Evolutionary conservation across 2,113 vertebrate species (phyloP), one percentile per base, ranked within the genome.

Genomic region (Corvus cornix): DNA sequence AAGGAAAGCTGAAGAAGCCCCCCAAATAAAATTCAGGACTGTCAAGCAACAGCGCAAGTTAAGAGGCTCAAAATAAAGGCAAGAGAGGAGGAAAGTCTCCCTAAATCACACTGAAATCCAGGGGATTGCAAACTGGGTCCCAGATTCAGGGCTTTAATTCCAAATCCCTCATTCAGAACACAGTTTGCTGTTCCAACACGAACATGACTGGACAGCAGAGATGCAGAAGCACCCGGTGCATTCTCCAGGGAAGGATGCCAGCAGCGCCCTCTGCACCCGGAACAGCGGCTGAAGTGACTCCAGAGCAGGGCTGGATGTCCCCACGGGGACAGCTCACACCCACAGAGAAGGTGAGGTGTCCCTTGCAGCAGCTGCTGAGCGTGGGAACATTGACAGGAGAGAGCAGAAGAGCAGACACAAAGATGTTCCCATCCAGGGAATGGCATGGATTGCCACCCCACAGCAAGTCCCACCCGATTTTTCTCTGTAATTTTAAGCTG

Each of bases 201-300:
- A 87, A 4, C 44, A 3, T 2, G 31, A 27, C 19, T 27, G 19
- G 62, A 7, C 0, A 23, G 70, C 28, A 74, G 53, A 73, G 63
- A 15, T 13, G 39, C 49, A 52, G 37, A 52, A 78, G 66, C 4
- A 2, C 10, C 9, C 0, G 0, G 28, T 8, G 67, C 64, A 30
- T 13, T 44, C 56, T 44, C 4, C 17, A 8, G 82, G 62, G 62
- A 49, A 68, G n/a, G 77, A 21, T 58, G 73, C 44, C 94, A 95
- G 76, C 68, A 69, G 49, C n/a, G 79, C 22, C 46, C 82, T 22
- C 46, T 20, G 39, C 72, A 20, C 43, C 16, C 9, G 0, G 9
- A 74, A 16, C 44, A 44, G 74, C 3, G 7, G 24, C 92, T 83
- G 53, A 3, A 68, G 73, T 4, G 64, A 51, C 87, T 73, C 20